phyloP scores from a whole-genome alignment of 2,797 vertebrate genomes.

The Peromyscus eremicus region DNA sequence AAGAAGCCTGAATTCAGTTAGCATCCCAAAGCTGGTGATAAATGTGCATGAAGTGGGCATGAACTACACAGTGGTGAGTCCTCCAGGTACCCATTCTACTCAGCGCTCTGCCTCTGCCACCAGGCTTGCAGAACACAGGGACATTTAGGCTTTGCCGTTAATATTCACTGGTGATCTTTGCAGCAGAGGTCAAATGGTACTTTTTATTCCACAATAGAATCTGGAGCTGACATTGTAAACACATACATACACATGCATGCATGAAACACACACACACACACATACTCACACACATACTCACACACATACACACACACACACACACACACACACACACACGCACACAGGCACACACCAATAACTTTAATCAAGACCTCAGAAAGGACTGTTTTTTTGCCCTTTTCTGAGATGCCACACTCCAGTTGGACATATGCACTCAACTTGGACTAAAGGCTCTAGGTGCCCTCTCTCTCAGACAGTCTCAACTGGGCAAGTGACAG shows the following conservation, averaged over 20 bases:
- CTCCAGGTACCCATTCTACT: neutral
- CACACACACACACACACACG: neutral
- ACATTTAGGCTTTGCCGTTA: neutral
- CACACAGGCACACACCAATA: too few species aligned
- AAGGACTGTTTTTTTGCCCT: neutral
- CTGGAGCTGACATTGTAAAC: neutral
- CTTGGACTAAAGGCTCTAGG: constrained; percentile 84
- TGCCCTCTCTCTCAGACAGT: constrained; percentile 82
- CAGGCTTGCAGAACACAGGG: neutral
- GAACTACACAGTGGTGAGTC: constrained; percentile 97
- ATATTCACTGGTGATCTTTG: neutral
- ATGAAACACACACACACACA: neutral
- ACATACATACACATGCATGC: neutral
- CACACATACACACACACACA: neutral
- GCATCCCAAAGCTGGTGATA: constrained; percentile 96
- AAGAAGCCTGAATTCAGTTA: constrained; percentile 95
- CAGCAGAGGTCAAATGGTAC: neutral
- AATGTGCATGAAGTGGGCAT: constrained; percentile 90
- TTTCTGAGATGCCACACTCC: constrained; percentile 51
- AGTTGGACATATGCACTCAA: constrained; percentile 76
- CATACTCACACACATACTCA: neutral
- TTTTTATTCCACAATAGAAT: constrained; percentile 9
- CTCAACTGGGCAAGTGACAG: constrained; percentile 86
- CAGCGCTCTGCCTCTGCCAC: neutral
- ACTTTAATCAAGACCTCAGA: neutral